Evolutionary conservation across 1,140 invertebrate genomes (phyloP).

Genomic region (Bilobella aurantiaca): DNA sequence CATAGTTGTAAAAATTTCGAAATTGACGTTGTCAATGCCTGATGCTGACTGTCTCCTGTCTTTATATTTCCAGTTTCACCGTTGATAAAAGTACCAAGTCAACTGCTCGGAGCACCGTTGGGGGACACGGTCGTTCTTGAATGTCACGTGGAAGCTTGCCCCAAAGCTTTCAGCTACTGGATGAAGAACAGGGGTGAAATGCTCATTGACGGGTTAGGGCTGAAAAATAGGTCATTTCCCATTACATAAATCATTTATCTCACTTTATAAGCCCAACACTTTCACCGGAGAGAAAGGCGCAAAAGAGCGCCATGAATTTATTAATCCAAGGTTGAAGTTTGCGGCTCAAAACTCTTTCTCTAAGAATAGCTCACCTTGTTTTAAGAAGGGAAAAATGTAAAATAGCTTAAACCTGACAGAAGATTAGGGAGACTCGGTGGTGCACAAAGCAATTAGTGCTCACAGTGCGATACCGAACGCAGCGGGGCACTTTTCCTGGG

Average conservation of each 20-base stretch:
- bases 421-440: not conserved
- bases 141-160: constrained; percentile 42
- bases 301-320: too few relatives aligned
- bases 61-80: constrained; percentile 55
- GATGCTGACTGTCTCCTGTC: not conserved
- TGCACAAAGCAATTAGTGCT: not conserved
- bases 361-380: too few relatives aligned
- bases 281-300: too few relatives aligned
- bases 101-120: constrained; percentile 66
- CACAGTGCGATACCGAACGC: not conserved
- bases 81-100: constrained; percentile 67
- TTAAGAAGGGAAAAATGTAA: too few relatives aligned
- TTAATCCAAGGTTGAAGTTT: not conserved
- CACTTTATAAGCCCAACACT: not conserved
- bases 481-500: not conserved
- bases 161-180: constrained; percentile 35
- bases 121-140: constrained; percentile 67
- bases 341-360: not conserved
- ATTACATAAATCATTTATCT: constrained; percentile 8
- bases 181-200: constrained; percentile 34
- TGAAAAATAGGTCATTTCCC: constrained; percentile 33
- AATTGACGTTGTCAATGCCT: not conserved
- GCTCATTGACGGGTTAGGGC: constrained; percentile 32
- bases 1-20: too few relatives aligned
- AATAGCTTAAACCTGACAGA: not conserved